These are phyloP conservation scores for Epinephelus coioides DNA, from an alignment of 2,797 vertebrate genomes.

Conservation along the genomic window DNA sequence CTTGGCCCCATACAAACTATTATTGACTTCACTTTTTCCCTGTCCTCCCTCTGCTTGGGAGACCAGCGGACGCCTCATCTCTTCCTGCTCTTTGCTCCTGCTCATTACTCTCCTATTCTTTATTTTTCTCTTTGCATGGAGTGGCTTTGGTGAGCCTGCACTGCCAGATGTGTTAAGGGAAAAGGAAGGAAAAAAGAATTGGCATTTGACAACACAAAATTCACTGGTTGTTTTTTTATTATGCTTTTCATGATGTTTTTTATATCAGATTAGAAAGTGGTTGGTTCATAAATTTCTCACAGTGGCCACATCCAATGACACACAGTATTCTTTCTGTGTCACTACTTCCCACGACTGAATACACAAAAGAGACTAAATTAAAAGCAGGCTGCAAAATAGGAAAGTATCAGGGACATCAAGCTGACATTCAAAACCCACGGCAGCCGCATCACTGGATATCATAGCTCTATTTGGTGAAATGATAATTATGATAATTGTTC, in stretches of 20 bases:
- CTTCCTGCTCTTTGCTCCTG: constrained; percentile 37
- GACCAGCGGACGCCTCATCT: constrained; percentile 62
- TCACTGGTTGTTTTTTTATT: constrained; percentile 90
- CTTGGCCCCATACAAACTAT: constrained; percentile 33
- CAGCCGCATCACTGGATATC: constrained; percentile 68
- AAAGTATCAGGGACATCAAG: constrained; percentile 58
- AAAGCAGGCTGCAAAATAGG: constrained; percentile 68
- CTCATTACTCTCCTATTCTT: constrained; percentile 32
- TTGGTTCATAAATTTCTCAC: constrained; percentile 40
- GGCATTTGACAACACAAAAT: constrained; percentile 81
- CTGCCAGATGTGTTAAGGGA: constrained; percentile 78
- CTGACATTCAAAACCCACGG: constrained; percentile 70
- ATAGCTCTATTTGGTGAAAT: constrained; percentile 70
- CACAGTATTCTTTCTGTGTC: constrained; percentile 22
- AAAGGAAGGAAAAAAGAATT: constrained; percentile 84
- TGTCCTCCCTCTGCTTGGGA: constrained; percentile 28
- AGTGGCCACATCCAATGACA: constrained; percentile 22
- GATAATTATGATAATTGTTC: constrained; percentile 81
- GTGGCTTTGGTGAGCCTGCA: constrained; percentile 52
- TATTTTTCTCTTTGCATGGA: constrained; percentile 50
- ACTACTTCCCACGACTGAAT: constrained; percentile 32
- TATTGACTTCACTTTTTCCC: constrained; percentile 47
- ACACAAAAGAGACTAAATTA: constrained; percentile 48
- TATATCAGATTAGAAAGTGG: constrained; percentile 45
- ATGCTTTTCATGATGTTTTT: constrained; percentile 86